phyloP scores from a whole-genome alignment of 1,140 invertebrate genomes.

The Yoshiicerus persimilis region DNA sequence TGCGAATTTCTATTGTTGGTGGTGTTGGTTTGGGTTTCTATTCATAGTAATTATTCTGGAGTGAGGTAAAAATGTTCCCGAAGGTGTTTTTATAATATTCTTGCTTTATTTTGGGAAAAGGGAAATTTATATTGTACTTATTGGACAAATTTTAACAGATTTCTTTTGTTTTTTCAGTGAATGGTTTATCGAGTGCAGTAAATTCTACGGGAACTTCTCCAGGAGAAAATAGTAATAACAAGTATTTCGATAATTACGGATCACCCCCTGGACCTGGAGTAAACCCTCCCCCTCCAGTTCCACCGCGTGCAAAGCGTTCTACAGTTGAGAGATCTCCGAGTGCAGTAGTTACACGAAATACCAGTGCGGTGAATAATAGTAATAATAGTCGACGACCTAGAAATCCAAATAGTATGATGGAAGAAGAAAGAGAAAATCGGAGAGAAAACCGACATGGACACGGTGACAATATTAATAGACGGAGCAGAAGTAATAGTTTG shows the following conservation, averaged over 20 bases:
- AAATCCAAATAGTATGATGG: not conserved
- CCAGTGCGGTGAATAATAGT: not conserved
- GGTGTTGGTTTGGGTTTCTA: not conserved
- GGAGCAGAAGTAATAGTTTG: not conserved
- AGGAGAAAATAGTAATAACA: not conserved
- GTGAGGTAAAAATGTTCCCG: not conserved
- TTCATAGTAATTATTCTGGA: not conserved
- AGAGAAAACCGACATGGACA: not conserved
- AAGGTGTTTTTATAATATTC: too few relatives aligned
- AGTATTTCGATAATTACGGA: not conserved
- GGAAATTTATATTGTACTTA: not conserved
- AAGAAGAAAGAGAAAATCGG: not conserved
- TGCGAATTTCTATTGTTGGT: not conserved
- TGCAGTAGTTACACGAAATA: not conserved
- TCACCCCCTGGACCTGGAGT: not conserved
- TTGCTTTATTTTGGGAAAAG: too few relatives aligned
- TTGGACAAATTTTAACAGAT: not conserved
- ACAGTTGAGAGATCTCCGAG: constrained; percentile 1
- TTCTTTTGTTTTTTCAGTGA: not conserved
- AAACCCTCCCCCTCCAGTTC: constrained; percentile 37
- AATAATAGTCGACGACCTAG: not conserved
- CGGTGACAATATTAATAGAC: not conserved
- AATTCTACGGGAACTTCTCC: not conserved
- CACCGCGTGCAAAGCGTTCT: constrained; percentile 33
- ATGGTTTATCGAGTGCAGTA: not conserved